A percentile compares a stretch with the other conserved stretches of the same genome.
phyloP scores from a whole-genome alignment of 2,888 invertebrate genomes.

The Tenthredo scrophulariae region DNA sequence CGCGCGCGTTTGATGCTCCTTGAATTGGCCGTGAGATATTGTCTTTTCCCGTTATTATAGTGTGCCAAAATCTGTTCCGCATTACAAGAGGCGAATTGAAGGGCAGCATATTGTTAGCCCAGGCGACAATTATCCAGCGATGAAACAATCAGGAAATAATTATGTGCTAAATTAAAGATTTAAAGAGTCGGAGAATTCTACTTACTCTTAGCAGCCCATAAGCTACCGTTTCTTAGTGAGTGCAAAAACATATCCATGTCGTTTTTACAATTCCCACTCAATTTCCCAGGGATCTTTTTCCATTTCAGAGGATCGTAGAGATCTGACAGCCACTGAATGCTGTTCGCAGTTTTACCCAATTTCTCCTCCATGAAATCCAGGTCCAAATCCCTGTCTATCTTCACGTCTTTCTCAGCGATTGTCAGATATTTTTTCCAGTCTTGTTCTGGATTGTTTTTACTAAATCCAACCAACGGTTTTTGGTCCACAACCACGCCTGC shows the following conservation, averaged over 20 bases:
- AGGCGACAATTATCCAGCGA: neutral
- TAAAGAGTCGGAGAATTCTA: constrained; percentile 63
- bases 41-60: neutral
- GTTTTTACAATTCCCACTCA: constrained; percentile 80
- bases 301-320: constrained; percentile 85
- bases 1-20: constrained; percentile 19
- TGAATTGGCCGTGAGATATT: constrained; percentile 10
- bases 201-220: constrained; percentile 91
- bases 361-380: constrained; percentile 73
- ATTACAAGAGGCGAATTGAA: neutral
- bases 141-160: constrained; percentile 34
- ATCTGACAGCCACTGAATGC: constrained; percentile 84
- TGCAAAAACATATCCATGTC: constrained; percentile 82
- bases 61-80: constrained; percentile 18
- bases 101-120: neutral
- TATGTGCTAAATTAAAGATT: neutral
- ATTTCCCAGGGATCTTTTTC: constrained; percentile 79
- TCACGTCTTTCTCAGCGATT: constrained; percentile 63
- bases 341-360: constrained; percentile 70
- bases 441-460: constrained; percentile 74
- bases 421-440: constrained; percentile 73
- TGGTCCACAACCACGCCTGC: constrained; percentile 38
- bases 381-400: constrained; percentile 66
- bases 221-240: constrained; percentile 81
- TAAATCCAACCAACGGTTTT: constrained; percentile 64